Percentiles rank a stretch among this genome's conserved stretches.
Evolutionary conservation across 2,888 invertebrate species (phyloP).

Genomic region (Neelides folsomi): DNA sequence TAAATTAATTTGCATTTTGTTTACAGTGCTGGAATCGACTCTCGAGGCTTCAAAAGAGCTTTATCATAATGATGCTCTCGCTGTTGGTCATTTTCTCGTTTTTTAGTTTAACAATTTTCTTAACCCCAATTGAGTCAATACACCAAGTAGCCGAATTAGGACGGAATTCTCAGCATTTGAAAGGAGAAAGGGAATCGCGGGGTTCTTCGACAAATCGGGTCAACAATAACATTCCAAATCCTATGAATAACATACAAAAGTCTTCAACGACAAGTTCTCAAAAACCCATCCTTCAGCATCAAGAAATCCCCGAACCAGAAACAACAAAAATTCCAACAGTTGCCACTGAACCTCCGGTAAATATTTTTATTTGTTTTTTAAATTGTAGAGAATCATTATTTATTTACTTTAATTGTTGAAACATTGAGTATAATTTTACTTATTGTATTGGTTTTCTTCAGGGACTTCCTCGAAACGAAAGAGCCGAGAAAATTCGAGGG

Average conservation of each 20-base stretch:
- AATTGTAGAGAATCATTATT: no score
- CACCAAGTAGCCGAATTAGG: background rate
- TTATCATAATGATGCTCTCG: conserved; percentile 50
- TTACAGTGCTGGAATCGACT: conserved; percentile 75
- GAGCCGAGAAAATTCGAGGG: conserved; percentile 28
- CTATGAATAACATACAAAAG: background rate
- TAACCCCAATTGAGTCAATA: conserved; percentile 9
- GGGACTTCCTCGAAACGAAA: conserved; percentile 11
- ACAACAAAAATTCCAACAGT: no score
- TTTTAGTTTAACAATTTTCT: conserved; percentile 8
- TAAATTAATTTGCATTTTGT: conserved; percentile 2
- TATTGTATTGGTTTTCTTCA: background rate
- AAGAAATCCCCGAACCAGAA: no score
- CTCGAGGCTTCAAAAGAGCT: conserved; percentile 66
- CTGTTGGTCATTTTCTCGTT: conserved; percentile 7
- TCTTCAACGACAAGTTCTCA: no score
- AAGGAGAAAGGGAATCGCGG: conserved; percentile 11
- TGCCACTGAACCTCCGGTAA: no score
- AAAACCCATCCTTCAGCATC: no score
- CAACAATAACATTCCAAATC: conserved; percentile 6
- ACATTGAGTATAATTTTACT: no score
- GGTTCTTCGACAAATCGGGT: conserved; percentile 7
- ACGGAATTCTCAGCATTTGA: background rate
- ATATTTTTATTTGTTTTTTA: no score
- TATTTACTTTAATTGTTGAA: no score